phyloP scores from a whole-genome alignment of 2,888 invertebrate genomes.

The Cynaeus angustus region DNA sequence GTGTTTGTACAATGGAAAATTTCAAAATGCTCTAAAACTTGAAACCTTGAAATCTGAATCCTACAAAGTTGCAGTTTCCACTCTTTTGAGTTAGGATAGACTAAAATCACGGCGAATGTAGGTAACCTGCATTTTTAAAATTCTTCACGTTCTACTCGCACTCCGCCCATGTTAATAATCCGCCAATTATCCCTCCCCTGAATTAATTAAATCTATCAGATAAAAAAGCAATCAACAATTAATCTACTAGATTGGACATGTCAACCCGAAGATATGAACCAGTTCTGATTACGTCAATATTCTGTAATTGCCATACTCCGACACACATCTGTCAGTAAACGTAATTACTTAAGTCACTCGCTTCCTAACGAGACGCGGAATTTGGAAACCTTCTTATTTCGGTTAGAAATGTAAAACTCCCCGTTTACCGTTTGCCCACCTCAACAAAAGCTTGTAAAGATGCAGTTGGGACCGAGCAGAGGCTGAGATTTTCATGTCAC shows the following conservation, averaged over 20 bases:
- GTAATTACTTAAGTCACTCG: constrained; percentile 10
- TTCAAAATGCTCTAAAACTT: too few species aligned
- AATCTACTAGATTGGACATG: constrained; percentile 16
- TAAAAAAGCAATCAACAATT: constrained; percentile 22
- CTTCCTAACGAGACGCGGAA: constrained; percentile 2
- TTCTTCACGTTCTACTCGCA: too few species aligned
- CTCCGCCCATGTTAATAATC: neutral
- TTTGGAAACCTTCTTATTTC: neutral
- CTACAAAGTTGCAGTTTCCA: too few species aligned
- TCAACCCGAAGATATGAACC: constrained; percentile 1
- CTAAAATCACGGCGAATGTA: too few species aligned
- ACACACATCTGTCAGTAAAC: constrained; percentile 16
- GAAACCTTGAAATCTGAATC: too few species aligned
- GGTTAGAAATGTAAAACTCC: neutral
- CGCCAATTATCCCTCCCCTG: neutral
- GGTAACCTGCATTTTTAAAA: too few species aligned
- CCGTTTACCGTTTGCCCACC: constrained; percentile 53
- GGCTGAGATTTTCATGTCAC: constrained; percentile 73
- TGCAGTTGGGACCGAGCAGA: constrained; percentile 69
- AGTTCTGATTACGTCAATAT: constrained; percentile 12
- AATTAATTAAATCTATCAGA: constrained; percentile 1
- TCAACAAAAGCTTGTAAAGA: constrained; percentile 68
- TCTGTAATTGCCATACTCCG: constrained; percentile 5
- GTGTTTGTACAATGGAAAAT: too few species aligned
- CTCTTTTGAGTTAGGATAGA: too few species aligned